phyloP scores from a whole-genome alignment of 1,140 invertebrate species.

The Nilaparvata lugens region DNA sequence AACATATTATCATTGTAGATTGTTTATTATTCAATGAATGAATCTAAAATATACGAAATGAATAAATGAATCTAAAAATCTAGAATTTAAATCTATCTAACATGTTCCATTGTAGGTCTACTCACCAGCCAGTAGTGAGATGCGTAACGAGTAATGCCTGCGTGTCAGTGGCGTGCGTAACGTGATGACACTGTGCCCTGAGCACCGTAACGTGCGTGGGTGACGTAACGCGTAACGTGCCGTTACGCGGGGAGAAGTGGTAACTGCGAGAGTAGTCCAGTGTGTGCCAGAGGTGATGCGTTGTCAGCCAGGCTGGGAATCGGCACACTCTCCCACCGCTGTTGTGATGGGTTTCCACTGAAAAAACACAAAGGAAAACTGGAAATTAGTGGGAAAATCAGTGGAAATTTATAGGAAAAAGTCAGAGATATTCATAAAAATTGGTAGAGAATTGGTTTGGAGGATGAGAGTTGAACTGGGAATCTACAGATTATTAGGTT shows the following conservation, averaged over 20 bases:
- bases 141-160: slow-evolving; percentile 57
- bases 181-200: slow-evolving; percentile 20
- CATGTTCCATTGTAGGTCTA: neutral
- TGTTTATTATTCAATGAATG: too few species aligned
- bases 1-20: too few species aligned
- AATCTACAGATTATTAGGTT: too few species aligned
- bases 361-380: slow-evolving; percentile 11
- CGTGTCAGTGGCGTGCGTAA: slow-evolving; percentile 16
- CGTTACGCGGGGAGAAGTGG: slow-evolving; percentile 53
- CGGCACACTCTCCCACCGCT: slow-evolving; percentile 39
- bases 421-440: too few species aligned
- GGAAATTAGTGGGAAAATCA: slow-evolving; percentile 3
- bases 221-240: slow-evolving; percentile 43
- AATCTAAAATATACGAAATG: too few species aligned
- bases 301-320: slow-evolving; percentile 55
- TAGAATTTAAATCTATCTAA: slow-evolving; percentile 23
- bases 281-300: slow-evolving; percentile 57
- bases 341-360: slow-evolving; percentile 19
- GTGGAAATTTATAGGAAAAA: too few species aligned
- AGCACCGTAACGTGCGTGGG: slow-evolving; percentile 4
- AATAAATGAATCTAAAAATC: too few species aligned
- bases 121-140: slow-evolving; percentile 55
- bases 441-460: too few species aligned
- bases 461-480: too few species aligned
- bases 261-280: slow-evolving; percentile 55